Evolutionary conservation across 2,113 vertebrate genomes (phyloP).

Genomic region (Otis tarda): DNA sequence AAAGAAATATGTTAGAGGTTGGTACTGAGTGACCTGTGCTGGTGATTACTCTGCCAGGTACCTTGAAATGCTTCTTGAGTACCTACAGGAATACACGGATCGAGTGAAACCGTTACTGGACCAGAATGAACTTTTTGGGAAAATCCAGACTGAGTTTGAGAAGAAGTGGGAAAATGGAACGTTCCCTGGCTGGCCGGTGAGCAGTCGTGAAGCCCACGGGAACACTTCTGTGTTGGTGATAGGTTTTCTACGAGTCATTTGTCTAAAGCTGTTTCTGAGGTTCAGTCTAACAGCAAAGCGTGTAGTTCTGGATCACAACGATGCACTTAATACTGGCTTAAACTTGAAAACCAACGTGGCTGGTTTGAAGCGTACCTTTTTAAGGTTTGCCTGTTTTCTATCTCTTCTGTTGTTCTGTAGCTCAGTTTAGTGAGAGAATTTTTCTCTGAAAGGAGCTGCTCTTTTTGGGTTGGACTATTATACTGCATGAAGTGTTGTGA

Average conservation of each 20-base stretch:
- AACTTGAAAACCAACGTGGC: neutral
- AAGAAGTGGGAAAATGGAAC: conserved; percentile 96
- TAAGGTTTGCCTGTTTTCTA: neutral
- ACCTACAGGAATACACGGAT: conserved; percentile 96
- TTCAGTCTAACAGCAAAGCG: neutral
- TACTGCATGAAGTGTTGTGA: neutral
- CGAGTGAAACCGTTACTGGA: conserved; percentile 93
- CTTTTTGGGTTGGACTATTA: neutral
- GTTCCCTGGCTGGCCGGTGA: conserved; percentile 96
- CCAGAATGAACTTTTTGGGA: conserved; percentile 96
- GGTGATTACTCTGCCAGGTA: conserved; percentile 77
- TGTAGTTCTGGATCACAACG: neutral
- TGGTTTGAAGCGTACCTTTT: fast-evolving
- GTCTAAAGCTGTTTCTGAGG: neutral
- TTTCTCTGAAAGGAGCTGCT: neutral
- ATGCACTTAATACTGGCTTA: neutral
- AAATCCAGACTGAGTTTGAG: conserved; percentile 93
- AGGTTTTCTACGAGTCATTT: fast-evolving
- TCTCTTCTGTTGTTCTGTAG: fast-evolving
- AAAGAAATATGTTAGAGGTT: neutral
- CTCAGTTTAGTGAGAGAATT: neutral
- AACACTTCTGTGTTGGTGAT: neutral
- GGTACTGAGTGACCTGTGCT: neutral
- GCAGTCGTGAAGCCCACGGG: neutral
- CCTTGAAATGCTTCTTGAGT: conserved; percentile 95